Base-by-base conservation (phyloP, 2,888 invertebrate species). In the Drosophila setosimentum region DNA sequence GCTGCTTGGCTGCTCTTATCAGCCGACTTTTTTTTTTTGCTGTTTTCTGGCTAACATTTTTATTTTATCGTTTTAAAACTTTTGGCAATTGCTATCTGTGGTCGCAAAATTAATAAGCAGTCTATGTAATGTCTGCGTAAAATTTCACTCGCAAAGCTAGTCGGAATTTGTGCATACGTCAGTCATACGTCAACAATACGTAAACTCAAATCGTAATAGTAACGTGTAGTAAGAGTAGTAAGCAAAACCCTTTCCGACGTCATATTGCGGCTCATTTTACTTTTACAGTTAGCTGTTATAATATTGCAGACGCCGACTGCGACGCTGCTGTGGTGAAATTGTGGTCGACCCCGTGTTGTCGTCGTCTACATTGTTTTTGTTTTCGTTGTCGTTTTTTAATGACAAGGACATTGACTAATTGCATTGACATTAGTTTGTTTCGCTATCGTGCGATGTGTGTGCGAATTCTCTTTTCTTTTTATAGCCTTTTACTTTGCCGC, bases 331-430 rank as follows among this genome's bases (percentile, higher is more conserved):
- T 80, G 76, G 73, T 68, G 76, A 78, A 78, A 78, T 78, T 78
- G 65, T 72, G 71, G 68, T 62, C 59, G 76, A 74, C 79, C 69
- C 79, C 75, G 65, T n/a, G n/a, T n/a, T n/a, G n/a, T 18, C 55
- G 74, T 45, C 33, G 50, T 35, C 45, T 24, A 24, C 45, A 16
- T 45, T 45, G 37, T 58, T 40, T 49, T 50, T 45, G 16, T 24
- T 45, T 45, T 57, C 27, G 32, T 49, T 68, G 54, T 51, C 60
- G 35, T 64, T 63, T 62, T 75, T 72, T 67, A 80, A 82, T 89
- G 85, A 85, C 87, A 88, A 88, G 87, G 87, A 88, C 87, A 87
- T 83, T 90, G 83, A 90, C 85, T 89, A 91, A 87, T 90, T 91
- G 82, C 90, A 91, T 86, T 89, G 90, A 90, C 82, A 91, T 89